Conservation (phyloP, 2,888 invertebrate genomes). For the Morpho achilles region DNA sequence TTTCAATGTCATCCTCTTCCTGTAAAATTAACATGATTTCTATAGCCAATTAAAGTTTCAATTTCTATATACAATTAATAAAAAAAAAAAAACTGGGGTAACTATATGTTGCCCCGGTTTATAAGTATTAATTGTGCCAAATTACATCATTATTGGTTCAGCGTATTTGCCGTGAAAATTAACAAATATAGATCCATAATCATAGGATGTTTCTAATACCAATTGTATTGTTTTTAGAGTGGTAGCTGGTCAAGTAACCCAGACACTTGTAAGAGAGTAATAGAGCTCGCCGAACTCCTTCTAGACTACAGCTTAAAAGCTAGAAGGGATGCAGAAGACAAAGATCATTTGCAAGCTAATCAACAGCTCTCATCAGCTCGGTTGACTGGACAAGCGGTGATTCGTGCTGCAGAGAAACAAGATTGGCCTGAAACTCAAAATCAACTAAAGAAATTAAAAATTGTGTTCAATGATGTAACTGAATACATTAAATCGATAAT, state of each 20-base stretch:
- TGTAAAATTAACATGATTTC: too few relatives aligned
- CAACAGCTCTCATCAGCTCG: slow-evolving; percentile 80
- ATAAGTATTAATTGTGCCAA: too few relatives aligned
- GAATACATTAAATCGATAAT: slow-evolving; percentile 68
- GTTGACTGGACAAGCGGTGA: slow-evolving; percentile 77
- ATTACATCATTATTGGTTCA: too few relatives aligned
- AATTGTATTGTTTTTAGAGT: slow-evolving; percentile 39
- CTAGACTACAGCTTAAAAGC: slow-evolving; percentile 79
- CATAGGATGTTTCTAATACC: too few relatives aligned
- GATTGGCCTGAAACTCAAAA: slow-evolving; percentile 61
- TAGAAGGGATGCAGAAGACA: slow-evolving; percentile 59
- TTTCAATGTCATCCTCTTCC: too few relatives aligned
- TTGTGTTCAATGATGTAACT: slow-evolving; percentile 48
- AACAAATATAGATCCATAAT: too few relatives aligned
- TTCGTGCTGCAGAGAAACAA: slow-evolving; percentile 68
- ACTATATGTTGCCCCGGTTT: too few relatives aligned
- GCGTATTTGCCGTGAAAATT: too few relatives aligned
- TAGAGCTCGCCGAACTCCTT: slow-evolving; percentile 79
- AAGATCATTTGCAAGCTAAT: slow-evolving; percentile 71
- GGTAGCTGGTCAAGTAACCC: slow-evolving; percentile 79
- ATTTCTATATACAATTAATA: too few relatives aligned
- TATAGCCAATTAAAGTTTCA: too few relatives aligned
- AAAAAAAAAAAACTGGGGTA: too few relatives aligned
- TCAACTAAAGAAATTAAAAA: slow-evolving; percentile 48
- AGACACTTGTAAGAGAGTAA: slow-evolving; percentile 79